These are phyloP conservation scores for Bimastos eiseni DNA, from an alignment of 2,888 invertebrate species.

Conservation along the genomic window DNA sequence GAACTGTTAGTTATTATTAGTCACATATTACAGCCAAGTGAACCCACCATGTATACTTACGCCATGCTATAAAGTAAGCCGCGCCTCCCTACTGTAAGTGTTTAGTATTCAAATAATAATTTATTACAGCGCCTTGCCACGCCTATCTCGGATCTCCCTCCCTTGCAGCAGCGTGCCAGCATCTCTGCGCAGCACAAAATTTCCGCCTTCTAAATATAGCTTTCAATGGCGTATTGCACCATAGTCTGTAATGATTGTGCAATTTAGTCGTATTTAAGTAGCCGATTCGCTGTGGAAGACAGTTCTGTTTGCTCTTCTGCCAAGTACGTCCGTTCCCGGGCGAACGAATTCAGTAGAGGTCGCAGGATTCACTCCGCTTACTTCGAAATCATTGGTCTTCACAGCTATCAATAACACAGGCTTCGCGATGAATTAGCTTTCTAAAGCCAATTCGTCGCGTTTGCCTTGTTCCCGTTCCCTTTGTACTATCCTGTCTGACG, in stretches of 20 bases:
- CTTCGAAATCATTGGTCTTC: not conserved
- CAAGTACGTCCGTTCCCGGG: not conserved
- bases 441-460: not conserved
- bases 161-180: too few relatives aligned
- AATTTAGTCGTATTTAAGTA: not conserved
- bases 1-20: too few relatives aligned
- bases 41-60: too few relatives aligned
- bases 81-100: too few relatives aligned
- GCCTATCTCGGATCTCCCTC: too few relatives aligned
- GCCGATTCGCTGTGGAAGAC: not conserved
- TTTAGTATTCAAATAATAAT: too few relatives aligned
- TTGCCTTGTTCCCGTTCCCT: not conserved
- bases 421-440: constrained; percentile 1
- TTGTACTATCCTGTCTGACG: not conserved
- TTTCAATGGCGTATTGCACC: not conserved
- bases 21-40: too few relatives aligned
- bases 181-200: not conserved
- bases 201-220: not conserved
- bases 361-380: constrained; percentile 13
- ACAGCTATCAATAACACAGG: not conserved
- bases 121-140: too few relatives aligned
- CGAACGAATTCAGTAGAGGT: not conserved
- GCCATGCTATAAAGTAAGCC: too few relatives aligned
- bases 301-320: constrained; percentile 9
- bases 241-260: not conserved